A percentile compares a stretch with the other conserved stretches of the same genome.
Conservation (phyloP, 2,113 vertebrate species). For the Malurus cyaneus region DNA sequence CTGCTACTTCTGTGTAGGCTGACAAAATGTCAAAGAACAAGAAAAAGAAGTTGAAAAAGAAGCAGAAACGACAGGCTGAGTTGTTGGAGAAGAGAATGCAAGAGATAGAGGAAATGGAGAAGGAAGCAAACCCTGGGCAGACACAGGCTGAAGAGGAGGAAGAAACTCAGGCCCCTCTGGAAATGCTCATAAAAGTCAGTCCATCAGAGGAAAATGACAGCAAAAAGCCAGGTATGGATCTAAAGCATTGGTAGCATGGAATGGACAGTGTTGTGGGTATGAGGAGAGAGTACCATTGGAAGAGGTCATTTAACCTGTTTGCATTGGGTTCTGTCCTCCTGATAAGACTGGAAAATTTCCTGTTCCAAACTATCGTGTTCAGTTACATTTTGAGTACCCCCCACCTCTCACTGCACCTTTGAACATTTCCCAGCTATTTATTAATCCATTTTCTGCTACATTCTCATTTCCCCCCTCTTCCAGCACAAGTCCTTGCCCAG, state of each 20-base stretch:
- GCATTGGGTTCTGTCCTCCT: background rate
- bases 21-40: conserved; percentile 99
- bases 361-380: no score
- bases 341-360: background rate
- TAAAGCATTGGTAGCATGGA: background rate
- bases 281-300: background rate
- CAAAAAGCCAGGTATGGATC: conserved; percentile 74
- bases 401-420: background rate
- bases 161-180: conserved; percentile 67
- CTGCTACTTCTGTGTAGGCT: conserved; percentile 71
- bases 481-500: conserved; percentile 56
- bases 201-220: conserved; percentile 63
- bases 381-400: background rate
- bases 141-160: conserved; percentile 80
- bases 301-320: background rate
- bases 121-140: conserved; percentile 83
- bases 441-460: background rate
- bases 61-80: conserved; percentile 94
- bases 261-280: background rate
- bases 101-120: conserved; percentile 88
- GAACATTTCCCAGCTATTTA: background rate
- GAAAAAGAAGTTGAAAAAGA: conserved; percentile 99
- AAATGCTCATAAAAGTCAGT: conserved; percentile 73
- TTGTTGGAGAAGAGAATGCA: conserved; percentile 91
- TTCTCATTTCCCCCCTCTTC: conserved; percentile 1